Evolutionary conservation across 2,888 invertebrate species (phyloP).

Genomic region (Phrixothrix hirtus): DNA sequence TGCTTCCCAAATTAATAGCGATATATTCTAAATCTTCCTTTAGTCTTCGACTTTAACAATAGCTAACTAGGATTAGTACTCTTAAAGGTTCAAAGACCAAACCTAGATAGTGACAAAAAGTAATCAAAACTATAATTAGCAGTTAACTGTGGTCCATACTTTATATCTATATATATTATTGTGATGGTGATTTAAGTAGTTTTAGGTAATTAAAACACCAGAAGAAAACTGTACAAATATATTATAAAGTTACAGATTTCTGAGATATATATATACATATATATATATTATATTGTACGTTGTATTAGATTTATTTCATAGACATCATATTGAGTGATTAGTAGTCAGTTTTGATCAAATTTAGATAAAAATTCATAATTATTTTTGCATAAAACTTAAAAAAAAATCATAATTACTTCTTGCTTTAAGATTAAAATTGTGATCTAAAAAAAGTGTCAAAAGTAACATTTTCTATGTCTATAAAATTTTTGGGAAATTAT

Average conservation of each 20-base stretch:
- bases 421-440: not conserved
- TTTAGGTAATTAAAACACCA: constrained; percentile 48
- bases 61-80: not conserved
- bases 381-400: not conserved
- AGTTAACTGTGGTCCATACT: constrained; percentile 46
- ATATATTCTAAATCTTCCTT: constrained; percentile 55
- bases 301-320: constrained; percentile 47
- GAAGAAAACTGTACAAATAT: constrained; percentile 54
- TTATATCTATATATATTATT: constrained; percentile 45
- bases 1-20: constrained; percentile 47
- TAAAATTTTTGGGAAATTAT: constrained; percentile 1
- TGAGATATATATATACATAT: too few relatives aligned
- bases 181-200: constrained; percentile 51
- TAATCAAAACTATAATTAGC: constrained; percentile 42
- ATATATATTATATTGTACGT: constrained; percentile 53
- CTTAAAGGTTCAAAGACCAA: constrained; percentile 22
- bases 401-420: not conserved
- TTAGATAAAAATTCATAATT: constrained; percentile 1
- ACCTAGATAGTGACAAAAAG: constrained; percentile 32
- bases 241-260: constrained; percentile 37
- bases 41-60: constrained; percentile 44
- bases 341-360: constrained; percentile 30
- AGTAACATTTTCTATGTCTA: constrained; percentile 1
- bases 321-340: constrained; percentile 17
- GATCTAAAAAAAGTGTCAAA: too few relatives aligned